phyloP scores from a whole-genome alignment of 2,888 invertebrate genomes.

The Tridacna gigas region DNA sequence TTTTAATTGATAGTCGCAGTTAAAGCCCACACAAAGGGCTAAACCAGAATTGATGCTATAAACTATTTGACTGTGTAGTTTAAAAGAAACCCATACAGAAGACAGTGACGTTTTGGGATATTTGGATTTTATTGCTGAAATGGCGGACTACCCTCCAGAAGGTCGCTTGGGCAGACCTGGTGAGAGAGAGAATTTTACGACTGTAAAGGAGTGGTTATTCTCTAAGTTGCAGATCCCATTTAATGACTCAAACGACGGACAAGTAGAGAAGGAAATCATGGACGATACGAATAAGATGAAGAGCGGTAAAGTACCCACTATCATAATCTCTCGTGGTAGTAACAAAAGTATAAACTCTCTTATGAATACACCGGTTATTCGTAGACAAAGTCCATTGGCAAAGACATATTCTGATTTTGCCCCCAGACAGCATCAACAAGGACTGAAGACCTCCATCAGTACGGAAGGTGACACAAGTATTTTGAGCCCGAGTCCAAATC shows the following conservation, averaged over 20 bases:
- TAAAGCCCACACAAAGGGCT: too few species aligned
- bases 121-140: background rate
- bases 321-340: conserved; percentile 49
- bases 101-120: too few species aligned
- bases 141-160: background rate
- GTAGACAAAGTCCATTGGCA: background rate
- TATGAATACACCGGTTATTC: background rate
- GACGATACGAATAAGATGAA: background rate
- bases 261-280: background rate
- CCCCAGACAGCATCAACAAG: background rate
- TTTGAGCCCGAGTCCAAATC: conserved; percentile 1
- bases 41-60: too few species aligned
- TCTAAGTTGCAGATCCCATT: conserved; percentile 25
- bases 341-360: conserved; percentile 32
- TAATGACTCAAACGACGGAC: background rate
- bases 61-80: too few species aligned
- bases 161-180: background rate
- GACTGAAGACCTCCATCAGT: background rate
- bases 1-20: too few species aligned
- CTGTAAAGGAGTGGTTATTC: conserved; percentile 43
- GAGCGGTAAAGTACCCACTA: conserved; percentile 27
- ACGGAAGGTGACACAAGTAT: background rate
- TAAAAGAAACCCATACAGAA: too few species aligned
- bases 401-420: background rate
- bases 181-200: conserved; percentile 9